Conservation (phyloP, 2,888 invertebrate genomes). For the Charanyca ferruginea region DNA sequence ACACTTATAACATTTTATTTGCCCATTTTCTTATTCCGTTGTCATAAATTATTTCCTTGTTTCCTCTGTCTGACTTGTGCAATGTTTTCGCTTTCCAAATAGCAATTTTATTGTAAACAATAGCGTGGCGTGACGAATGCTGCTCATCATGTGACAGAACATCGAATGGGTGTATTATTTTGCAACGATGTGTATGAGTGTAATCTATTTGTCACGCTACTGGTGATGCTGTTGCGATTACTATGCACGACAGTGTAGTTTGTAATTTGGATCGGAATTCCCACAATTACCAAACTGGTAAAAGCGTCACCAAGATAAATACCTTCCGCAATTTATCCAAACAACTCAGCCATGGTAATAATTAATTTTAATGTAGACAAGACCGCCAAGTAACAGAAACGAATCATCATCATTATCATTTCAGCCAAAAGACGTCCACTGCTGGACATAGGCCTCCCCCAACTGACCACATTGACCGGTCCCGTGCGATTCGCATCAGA, state of each 20-base stretch:
- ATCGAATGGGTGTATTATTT: constrained; percentile 65
- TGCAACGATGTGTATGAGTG: constrained; percentile 61
- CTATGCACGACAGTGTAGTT: constrained; percentile 25
- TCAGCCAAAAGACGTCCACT: too few relatives aligned
- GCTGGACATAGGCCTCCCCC: too few relatives aligned
- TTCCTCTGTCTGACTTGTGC: constrained; percentile 48
- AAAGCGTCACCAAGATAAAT: not conserved
- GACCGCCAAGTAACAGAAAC: too few relatives aligned
- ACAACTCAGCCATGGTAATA: too few relatives aligned
- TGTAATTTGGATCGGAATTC: constrained; percentile 1
- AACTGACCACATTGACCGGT: too few relatives aligned
- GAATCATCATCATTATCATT: too few relatives aligned
- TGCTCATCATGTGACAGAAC: constrained; percentile 59
- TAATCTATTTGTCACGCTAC: constrained; percentile 67
- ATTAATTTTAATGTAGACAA: too few relatives aligned
- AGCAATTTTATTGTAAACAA: constrained; percentile 63
- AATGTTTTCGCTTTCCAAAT: constrained; percentile 63
- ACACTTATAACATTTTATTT: constrained; percentile 25
- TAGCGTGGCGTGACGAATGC: constrained; percentile 69
- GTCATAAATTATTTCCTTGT: constrained; percentile 40
- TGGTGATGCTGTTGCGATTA: constrained; percentile 46
- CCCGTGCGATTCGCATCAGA: too few relatives aligned
- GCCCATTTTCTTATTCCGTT: constrained; percentile 29
- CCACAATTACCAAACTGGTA: not conserved
- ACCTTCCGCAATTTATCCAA: too few relatives aligned